Base-by-base conservation (phyloP, 2,888 invertebrate species). In the Eupithecia centaureata region DNA sequence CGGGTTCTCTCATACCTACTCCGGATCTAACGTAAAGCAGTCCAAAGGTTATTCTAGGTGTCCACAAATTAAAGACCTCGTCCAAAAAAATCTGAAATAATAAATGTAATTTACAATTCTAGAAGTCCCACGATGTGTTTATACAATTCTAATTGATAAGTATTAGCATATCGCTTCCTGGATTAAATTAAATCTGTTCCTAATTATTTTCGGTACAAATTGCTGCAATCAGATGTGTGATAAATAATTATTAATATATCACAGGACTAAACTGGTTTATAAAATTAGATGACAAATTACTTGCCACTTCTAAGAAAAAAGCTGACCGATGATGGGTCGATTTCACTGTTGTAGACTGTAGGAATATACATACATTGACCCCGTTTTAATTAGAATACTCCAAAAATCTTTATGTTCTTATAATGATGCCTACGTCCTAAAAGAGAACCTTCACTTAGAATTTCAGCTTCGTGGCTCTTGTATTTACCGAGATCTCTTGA, bases 141-240 rank as follows among this genome's bases (percentile, higher is more conserved):
- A 52, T 59, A 52, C 18, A 63, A 60, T 22, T 33, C 47, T 59
- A 63, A 63, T 65, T 69, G 28, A 65, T 68, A 68, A 68, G 65
- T 65, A 69, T 69, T 69, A 59, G 65, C 68, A 66, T 63, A 63
- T 38, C 30, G 47, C 60, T 65, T 69, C 65, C 65, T 51, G 51
- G 38, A 69, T 69, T n/a, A n/a, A n/a, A n/a, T n/a, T n/a, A 63
- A 69, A 69, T 63, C 4, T 32, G 35, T 62, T 30, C 51, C n/a
- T 62, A 59, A 68, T 65, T 62, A 69, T 57, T 38, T 63, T 62
- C 52, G 7, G 22, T 62, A 60, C 65, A 60, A 63, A 54, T 69
- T 65, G 62, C 54, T 28, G 27, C 12, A 35, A 35, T 65, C 35
- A 61, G 60, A 69, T n/a, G 69, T 69, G 65, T 63, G 63, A 65